These are phyloP conservation scores for Clamator glandarius DNA, from an alignment of 2,797 vertebrate genomes.

Conservation along the genomic window DNA sequence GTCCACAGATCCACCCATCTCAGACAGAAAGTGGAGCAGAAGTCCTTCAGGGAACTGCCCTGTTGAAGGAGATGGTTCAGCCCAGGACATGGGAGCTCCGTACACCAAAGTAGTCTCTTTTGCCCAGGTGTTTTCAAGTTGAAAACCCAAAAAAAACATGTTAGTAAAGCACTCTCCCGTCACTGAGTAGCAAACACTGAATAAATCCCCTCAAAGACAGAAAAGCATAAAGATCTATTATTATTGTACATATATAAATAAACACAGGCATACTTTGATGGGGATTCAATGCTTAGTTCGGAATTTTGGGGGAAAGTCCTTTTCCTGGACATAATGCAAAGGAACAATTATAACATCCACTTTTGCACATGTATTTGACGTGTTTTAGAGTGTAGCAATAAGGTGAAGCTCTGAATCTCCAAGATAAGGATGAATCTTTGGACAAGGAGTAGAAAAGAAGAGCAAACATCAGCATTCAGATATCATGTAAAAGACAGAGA, in stretches of 20 bases:
- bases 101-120: not conserved
- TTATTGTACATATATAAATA: not conserved
- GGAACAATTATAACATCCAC: not conserved
- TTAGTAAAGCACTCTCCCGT: not conserved
- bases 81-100: not conserved
- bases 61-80: fast-evolving
- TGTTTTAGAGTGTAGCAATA: not conserved
- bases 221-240: not conserved
- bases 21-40: not conserved
- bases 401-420: not conserved
- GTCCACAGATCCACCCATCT: not conserved
- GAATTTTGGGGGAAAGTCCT: not conserved
- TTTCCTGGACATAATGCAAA: not conserved
- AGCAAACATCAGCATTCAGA: not conserved
- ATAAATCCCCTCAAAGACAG: not conserved
- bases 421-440: not conserved
- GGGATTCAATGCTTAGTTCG: not conserved
- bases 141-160: not conserved
- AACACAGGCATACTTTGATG: not conserved
- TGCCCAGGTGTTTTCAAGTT: not conserved
- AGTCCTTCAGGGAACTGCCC: not conserved
- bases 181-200: not conserved
- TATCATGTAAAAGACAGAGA: not conserved
- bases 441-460: not conserved
- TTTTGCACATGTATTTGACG: fast-evolving